phyloP scores from a whole-genome alignment of 2,888 invertebrate species.

The Drosophila barbarae region DNA sequence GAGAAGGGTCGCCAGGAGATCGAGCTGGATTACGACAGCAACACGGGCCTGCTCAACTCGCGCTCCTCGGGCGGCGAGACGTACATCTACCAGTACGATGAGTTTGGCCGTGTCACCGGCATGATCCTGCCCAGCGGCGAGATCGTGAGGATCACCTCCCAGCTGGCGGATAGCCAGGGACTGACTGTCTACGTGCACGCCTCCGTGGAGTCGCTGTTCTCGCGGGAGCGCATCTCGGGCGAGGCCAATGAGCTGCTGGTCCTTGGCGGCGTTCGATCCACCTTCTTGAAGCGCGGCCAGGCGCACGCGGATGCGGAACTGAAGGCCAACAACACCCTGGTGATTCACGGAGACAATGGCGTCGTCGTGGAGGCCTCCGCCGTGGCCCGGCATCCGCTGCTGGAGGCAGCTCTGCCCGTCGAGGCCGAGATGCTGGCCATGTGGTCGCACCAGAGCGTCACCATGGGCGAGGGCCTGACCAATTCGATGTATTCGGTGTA shows the following conservation, averaged over 20 bases:
- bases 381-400: slow-evolving; percentile 88
- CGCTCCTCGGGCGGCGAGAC: slow-evolving; percentile 92
- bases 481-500: slow-evolving; percentile 91
- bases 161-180: slow-evolving; percentile 88
- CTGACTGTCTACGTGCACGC: slow-evolving; percentile 87
- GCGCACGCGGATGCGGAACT: slow-evolving; percentile 88
- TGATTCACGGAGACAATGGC: slow-evolving; percentile 87
- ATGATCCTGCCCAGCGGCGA: slow-evolving; percentile 95
- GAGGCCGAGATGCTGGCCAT: slow-evolving; percentile 95
- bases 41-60: slow-evolving; percentile 91
- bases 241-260: slow-evolving; percentile 83
- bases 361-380: slow-evolving; percentile 88
- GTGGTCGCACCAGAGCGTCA: slow-evolving; percentile 91
- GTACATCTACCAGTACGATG: slow-evolving; percentile 94
- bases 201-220: slow-evolving; percentile 82
- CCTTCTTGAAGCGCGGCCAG: slow-evolving; percentile 85
- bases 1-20: slow-evolving; percentile 94
- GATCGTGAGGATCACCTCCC: slow-evolving; percentile 88
- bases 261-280: slow-evolving; percentile 84
- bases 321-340: slow-evolving; percentile 88
- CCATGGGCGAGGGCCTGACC: slow-evolving; percentile 86
- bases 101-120: slow-evolving; percentile 91
- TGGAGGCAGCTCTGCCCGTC: slow-evolving; percentile 91
- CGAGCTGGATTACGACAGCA: slow-evolving; percentile 93
- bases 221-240: slow-evolving; percentile 80